A percentile compares a stretch with the other conserved stretches of the same genome.
Evolutionary conservation across 1,140 invertebrate species (phyloP).

Genomic region (Colletes gigas): DNA sequence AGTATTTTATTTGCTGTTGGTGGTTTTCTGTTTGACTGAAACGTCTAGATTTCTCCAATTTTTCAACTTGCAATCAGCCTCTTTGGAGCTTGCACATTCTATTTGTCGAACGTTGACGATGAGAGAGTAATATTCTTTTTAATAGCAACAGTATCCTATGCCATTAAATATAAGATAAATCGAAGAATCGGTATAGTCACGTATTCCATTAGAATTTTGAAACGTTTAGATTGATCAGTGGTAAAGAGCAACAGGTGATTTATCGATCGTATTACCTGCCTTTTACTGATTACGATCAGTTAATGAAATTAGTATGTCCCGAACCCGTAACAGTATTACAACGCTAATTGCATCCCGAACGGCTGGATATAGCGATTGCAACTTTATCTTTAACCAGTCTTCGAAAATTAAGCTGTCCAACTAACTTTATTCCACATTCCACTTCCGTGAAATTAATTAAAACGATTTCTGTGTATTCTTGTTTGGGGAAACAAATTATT

Average conservation of each 20-base stretch:
- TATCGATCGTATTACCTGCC: neutral
- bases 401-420: conserved; percentile 33
- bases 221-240: neutral
- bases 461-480: no score
- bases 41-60: no score
- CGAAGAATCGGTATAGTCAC: neutral
- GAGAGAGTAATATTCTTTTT: no score
- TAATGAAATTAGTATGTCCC: neutral
- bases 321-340: conserved; percentile 1
- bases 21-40: no score
- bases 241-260: neutral
- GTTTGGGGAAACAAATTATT: no score
- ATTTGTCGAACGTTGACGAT: no score
- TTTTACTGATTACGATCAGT: neutral
- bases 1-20: no score
- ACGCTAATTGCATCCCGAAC: conserved; percentile 7
- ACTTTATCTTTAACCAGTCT: conserved; percentile 22
- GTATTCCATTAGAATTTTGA: neutral
- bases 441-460: conserved; percentile 13
- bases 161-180: neutral
- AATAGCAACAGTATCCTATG: no score
- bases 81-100: no score
- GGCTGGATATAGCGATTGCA: conserved; percentile 5
- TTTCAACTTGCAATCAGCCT: no score
- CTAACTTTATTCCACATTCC: neutral